Percentiles rank a stretch among this genome's conserved stretches.
phyloP scores from a whole-genome alignment of 2,888 invertebrate species.

The Ormyrus nitidulus region DNA sequence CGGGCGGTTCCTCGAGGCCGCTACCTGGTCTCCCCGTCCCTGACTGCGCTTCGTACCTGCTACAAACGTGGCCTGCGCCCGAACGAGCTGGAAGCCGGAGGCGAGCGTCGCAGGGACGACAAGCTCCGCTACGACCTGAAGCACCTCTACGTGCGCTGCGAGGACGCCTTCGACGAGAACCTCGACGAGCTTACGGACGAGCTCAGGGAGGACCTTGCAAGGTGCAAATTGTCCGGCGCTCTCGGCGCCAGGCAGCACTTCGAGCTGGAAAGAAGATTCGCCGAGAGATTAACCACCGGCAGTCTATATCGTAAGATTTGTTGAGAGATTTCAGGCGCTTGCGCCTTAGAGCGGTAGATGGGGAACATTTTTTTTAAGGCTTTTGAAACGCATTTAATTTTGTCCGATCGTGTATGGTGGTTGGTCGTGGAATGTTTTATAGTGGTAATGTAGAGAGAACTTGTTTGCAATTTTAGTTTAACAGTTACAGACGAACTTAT shows the following conservation, averaged over 20 bases:
- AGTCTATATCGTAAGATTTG: background rate
- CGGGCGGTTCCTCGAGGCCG: slow-evolving; percentile 6
- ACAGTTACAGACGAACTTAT: no score
- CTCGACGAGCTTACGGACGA: slow-evolving; percentile 35
- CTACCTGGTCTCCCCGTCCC: slow-evolving; percentile 18
- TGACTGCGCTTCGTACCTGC: slow-evolving; percentile 12
- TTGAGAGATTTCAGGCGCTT: no score
- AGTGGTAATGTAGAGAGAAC: no score
- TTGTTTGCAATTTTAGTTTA: no score
- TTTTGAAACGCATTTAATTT: no score
- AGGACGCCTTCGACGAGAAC: slow-evolving; percentile 8
- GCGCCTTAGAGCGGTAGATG: no score
- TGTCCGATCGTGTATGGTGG: no score
- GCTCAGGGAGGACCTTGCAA: slow-evolving; percentile 14
- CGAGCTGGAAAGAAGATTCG: slow-evolving; percentile 15
- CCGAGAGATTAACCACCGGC: background rate
- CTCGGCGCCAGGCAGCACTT: background rate
- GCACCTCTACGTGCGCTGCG: slow-evolving; percentile 25
- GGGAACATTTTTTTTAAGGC: no score
- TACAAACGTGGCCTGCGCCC: slow-evolving; percentile 15
- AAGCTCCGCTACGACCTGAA: slow-evolving; percentile 22
- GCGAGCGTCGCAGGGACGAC: background rate
- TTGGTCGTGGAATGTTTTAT: no score
- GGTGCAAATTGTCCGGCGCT: slow-evolving; percentile 9
- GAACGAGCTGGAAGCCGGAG: slow-evolving; percentile 7